A percentile compares a stretch with the other conserved stretches of the same genome.
Conservation (phyloP, 2,113 vertebrate genomes). For the Bagarius yarrelli region DNA sequence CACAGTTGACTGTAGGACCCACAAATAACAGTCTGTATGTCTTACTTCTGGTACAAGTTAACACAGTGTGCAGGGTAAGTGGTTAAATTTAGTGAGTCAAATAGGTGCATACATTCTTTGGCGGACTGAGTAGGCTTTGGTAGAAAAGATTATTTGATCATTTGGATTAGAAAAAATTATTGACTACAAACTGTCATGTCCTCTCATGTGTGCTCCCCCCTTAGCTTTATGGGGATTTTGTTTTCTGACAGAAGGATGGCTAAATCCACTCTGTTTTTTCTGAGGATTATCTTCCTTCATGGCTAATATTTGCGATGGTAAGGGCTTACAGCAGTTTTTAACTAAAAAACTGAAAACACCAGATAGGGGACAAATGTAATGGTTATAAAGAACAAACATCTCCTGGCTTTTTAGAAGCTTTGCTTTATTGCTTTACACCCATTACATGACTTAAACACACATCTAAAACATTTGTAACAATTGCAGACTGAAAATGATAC, state of each 20-base stretch:
- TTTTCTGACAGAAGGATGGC: background rate
- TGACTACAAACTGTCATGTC: background rate
- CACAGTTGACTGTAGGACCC: too few relatives aligned
- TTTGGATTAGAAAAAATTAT: too few relatives aligned
- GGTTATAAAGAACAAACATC: background rate
- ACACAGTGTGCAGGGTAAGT: background rate
- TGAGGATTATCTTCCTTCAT: background rate
- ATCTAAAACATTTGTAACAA: background rate
- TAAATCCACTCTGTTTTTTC: background rate
- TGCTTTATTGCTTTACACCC: background rate
- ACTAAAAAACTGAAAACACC: background rate
- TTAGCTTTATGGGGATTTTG: background rate
- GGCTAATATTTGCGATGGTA: background rate
- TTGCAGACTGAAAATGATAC: too few relatives aligned
- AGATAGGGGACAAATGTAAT: background rate
- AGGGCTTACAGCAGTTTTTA: background rate
- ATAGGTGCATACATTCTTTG: background rate
- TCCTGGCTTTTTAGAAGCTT: background rate
- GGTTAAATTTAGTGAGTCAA: background rate
- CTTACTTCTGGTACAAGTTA: background rate
- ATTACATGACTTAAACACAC: background rate
- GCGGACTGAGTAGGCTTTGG: background rate
- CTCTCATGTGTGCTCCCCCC: background rate
- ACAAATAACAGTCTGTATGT: background rate
- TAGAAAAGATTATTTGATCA: too few relatives aligned